Conservation (phyloP, 35 echinoderm and acorn worm genomes). For the Heliocidaris tuberculata region DNA sequence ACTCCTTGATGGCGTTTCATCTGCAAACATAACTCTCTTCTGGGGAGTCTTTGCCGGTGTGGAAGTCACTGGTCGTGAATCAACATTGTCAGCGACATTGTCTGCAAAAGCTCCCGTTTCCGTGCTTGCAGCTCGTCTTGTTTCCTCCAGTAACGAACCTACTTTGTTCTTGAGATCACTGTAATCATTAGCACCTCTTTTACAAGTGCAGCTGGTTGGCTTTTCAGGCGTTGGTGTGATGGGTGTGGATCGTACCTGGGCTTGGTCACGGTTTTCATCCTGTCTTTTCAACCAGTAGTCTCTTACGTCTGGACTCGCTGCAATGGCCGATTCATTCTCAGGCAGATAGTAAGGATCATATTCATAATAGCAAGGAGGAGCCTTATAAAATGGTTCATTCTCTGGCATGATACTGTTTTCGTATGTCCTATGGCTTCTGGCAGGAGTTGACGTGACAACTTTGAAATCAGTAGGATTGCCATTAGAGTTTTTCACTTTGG, state of each 20-base stretch:
- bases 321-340: not conserved
- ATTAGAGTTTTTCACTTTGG: not conserved
- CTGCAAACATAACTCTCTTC: conserved; percentile 16
- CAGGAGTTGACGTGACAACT: not conserved
- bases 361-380: not conserved
- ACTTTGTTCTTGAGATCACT: not conserved
- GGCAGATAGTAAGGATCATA: not conserved
- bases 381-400: not conserved
- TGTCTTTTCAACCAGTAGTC: not conserved
- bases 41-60: conserved; percentile 6
- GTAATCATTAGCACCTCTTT: not conserved
- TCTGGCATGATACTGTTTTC: not conserved
- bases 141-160: not conserved
- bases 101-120: not conserved
- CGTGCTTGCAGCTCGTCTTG: not conserved
- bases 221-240: not conserved
- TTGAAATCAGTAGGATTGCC: too few relatives aligned
- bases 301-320: not conserved
- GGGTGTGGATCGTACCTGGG: not conserved
- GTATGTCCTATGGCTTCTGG: not conserved
- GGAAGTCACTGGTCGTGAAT: conserved; percentile 5
- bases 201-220: not conserved
- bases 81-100: not conserved
- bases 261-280: not conserved
- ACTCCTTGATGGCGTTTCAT: not conserved